phyloP scores from a whole-genome alignment of 1,140 invertebrate species.

The Apis mellifera region DNA sequence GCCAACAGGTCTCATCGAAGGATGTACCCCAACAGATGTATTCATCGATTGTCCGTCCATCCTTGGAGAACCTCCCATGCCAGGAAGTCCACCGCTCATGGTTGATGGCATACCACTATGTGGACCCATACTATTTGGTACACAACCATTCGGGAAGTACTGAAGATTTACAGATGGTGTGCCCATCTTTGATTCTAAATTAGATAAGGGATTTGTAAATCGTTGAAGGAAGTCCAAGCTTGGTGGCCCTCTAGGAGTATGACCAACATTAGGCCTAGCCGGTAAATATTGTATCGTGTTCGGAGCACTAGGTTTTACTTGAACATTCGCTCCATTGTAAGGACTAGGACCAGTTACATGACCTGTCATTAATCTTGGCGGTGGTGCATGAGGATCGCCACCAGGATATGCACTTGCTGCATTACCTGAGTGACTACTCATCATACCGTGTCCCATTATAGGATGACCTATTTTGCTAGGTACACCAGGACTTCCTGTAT shows the following conservation, averaged over 20 bases:
- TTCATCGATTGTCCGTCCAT: constrained; percentile 75
- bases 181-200: constrained; percentile 88
- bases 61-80: constrained; percentile 69
- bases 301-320: constrained; percentile 97
- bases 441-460: constrained; percentile 82
- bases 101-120: constrained; percentile 77
- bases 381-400: constrained; percentile 76
- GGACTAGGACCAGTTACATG: constrained; percentile 83
- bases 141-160: constrained; percentile 86
- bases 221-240: constrained; percentile 96
- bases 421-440: constrained; percentile 81
- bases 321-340: constrained; percentile 92
- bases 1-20: constrained; percentile 78
- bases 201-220: constrained; percentile 89
- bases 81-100: constrained; percentile 73
- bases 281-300: constrained; percentile 99
- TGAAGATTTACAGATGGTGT: constrained; percentile 86
- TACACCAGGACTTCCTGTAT: constrained; percentile 77
- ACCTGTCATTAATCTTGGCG: constrained; percentile 75
- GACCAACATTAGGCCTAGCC: constrained; percentile 89
- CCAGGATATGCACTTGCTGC: constrained; percentile 79
- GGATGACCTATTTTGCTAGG: constrained; percentile 77
- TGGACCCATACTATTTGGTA: constrained; percentile 75
- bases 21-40: constrained; percentile 69
- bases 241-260: constrained; percentile 89